Conservation (phyloP, 2,797 vertebrate genomes). For the Stomatorhinus walkeri region DNA sequence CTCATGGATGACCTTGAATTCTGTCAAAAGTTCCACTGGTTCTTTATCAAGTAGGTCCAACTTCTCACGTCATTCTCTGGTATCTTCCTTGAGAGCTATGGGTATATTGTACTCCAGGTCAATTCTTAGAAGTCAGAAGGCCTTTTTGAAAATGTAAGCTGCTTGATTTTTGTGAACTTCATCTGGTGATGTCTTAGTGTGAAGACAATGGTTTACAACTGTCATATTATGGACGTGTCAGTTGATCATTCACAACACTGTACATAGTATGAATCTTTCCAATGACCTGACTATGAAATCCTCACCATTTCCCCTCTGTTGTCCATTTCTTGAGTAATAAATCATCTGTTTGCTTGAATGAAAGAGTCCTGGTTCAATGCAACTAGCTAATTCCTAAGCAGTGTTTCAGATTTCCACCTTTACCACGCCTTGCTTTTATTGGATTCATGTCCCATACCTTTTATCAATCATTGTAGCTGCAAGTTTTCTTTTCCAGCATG, state of each 20-base stretch:
- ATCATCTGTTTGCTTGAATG: background rate
- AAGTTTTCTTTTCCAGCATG: background rate
- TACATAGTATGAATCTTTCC: background rate
- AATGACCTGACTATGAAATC: background rate
- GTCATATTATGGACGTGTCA: background rate
- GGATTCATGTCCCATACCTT: background rate
- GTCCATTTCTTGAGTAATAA: background rate
- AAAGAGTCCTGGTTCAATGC: background rate
- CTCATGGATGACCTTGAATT: background rate
- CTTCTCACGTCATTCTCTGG: background rate
- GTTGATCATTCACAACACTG: background rate
- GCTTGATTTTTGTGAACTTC: background rate
- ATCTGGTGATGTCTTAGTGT: background rate
- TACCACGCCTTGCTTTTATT: background rate
- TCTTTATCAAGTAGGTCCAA: background rate
- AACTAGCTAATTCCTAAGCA: background rate
- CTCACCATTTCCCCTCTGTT: background rate
- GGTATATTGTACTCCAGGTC: background rate
- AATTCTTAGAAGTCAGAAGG: background rate
- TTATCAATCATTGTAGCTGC: background rate
- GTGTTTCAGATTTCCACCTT: background rate
- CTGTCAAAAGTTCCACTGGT: background rate
- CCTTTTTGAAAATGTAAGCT: background rate
- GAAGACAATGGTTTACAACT: background rate
- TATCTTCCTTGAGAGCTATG: background rate